phyloP scores from a whole-genome alignment of 2,888 invertebrate genomes.

The Brachypalpus laphriformis region DNA sequence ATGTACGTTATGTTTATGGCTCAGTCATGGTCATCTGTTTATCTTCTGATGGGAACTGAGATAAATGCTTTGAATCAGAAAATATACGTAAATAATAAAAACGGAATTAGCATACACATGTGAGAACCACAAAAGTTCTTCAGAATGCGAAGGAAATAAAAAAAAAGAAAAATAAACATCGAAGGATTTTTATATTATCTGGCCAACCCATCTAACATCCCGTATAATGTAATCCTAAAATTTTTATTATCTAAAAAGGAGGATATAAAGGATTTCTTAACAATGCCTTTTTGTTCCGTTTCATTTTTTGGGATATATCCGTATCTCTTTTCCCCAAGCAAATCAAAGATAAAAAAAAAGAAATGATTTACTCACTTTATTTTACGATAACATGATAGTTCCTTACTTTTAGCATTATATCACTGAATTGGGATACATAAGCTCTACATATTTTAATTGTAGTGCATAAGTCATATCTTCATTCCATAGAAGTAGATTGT shows the following conservation, averaged over 20 bases:
- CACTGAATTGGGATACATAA: neutral
- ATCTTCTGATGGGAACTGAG: constrained; percentile 4
- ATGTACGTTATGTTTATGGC: neutral
- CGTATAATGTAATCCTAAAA: constrained; percentile 36
- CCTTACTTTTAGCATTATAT: neutral
- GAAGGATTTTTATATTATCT: constrained; percentile 44
- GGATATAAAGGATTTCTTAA: constrained; percentile 31
- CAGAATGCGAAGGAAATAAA: neutral
- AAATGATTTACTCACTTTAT: constrained; percentile 6
- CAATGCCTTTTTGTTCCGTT: constrained; percentile 35
- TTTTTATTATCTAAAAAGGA: constrained; percentile 29
- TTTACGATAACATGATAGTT: constrained; percentile 4
- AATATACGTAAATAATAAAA: constrained; percentile 37
- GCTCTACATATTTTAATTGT: neutral
- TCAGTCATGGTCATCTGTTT: neutral
- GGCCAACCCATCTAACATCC: constrained; percentile 28
- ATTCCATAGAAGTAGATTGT: neutral
- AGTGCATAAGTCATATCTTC: neutral
- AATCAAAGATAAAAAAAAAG: neutral
- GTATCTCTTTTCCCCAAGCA: neutral
- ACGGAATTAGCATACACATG: constrained; percentile 27
- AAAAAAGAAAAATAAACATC: neutral
- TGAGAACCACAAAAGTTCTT: constrained; percentile 5
- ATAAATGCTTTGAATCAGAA: constrained; percentile 23
- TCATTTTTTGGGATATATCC: neutral